Conservation (phyloP, 2,113 vertebrate genomes). For the Microtus montanus region DNA sequence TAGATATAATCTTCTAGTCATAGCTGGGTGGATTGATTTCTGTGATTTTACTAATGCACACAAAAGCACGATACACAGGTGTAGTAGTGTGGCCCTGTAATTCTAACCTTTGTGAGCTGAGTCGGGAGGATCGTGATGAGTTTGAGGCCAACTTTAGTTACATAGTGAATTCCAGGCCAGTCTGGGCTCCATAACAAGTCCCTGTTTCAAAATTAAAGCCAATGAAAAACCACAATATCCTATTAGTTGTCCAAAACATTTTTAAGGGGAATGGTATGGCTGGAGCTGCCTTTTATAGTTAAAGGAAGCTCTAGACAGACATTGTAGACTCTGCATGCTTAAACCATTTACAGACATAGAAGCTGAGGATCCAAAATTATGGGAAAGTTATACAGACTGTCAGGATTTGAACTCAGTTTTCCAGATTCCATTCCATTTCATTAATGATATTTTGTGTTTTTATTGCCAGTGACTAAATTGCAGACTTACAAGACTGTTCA, state of each 20-base stretch:
- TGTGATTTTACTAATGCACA: constrained; percentile 40
- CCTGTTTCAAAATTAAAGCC: not conserved
- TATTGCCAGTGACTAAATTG: constrained; percentile 42
- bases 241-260: not conserved
- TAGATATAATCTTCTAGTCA: constrained; percentile 7
- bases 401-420: not conserved
- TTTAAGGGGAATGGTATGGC: not conserved
- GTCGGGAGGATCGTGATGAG: not conserved
- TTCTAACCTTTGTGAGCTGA: not conserved
- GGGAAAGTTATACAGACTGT: not conserved
- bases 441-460: constrained; percentile 51
- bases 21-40: constrained; percentile 13
- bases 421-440: too few species aligned
- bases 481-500: not conserved
- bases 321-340: not conserved
- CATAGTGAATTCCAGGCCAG: not conserved
- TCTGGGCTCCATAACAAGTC: not conserved
- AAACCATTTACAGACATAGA: not conserved
- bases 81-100: not conserved
- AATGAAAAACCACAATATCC: not conserved
- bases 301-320: constrained; percentile 11
- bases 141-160: not conserved
- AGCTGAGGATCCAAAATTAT: not conserved
- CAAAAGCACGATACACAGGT: not conserved
- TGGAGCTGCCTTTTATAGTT: not conserved